Evolutionary conservation across 2,888 invertebrate species (phyloP).

Genomic region (Gonocerus acuteangulatus): DNA sequence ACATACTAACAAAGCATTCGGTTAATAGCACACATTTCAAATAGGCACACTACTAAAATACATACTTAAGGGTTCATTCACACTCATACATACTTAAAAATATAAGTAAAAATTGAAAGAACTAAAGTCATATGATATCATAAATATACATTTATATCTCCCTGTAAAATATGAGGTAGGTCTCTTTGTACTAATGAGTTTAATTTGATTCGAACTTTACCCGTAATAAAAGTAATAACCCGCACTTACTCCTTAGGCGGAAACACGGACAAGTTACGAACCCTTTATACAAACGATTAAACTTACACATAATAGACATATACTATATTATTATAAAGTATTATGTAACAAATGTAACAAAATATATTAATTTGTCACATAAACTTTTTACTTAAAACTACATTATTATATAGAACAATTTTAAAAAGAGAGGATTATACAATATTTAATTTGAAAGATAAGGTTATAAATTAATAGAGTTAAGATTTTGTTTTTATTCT

Average conservation of each 20-base stretch:
- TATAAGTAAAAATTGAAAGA: constrained; percentile 18
- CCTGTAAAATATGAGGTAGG: constrained; percentile 38
- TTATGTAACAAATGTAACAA: constrained; percentile 16
- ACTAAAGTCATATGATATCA: constrained; percentile 21
- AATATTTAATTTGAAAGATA: background rate
- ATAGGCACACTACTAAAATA: background rate
- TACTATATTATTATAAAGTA: constrained; percentile 11
- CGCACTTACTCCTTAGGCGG: constrained; percentile 23
- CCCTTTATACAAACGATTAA: constrained; percentile 14
- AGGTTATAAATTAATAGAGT: background rate
- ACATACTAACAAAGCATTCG: too few species aligned
- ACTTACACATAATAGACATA: constrained; percentile 19
- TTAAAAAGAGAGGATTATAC: constrained; percentile 17
- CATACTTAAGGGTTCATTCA: background rate
- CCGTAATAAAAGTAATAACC: constrained; percentile 21
- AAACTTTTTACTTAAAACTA: constrained; percentile 12
- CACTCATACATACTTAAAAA: background rate
- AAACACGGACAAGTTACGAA: constrained; percentile 25
- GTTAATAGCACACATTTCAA: background rate
- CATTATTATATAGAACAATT: constrained; percentile 6
- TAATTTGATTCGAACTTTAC: constrained; percentile 20
- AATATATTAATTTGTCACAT: constrained; percentile 12
- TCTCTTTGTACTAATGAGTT: constrained; percentile 39
- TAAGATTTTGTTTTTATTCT: background rate
- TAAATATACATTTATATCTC: constrained; percentile 28